Evolutionary conservation across 2,797 vertebrate species (phyloP), one percentile per base, ranked within the genome.

Genomic region (Mergus octosetaceus): DNA sequence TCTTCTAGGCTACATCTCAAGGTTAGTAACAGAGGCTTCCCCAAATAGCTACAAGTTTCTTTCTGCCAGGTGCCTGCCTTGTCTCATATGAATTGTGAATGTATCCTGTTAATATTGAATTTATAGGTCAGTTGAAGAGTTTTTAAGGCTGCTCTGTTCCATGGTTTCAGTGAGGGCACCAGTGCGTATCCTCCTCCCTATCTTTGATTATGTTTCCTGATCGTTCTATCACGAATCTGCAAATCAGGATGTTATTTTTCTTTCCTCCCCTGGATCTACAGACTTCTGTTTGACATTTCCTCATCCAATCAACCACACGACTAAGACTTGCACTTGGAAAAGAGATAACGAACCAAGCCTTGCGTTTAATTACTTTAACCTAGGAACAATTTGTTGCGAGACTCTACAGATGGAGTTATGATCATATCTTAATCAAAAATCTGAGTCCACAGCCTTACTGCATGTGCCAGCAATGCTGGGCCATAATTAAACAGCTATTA

Each of bases 311-410:
- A 95, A n/a, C 41, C 22, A 34, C 41, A 62, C 1, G 2, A 75
- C 10, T 18, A 76, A 86, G 39, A 62, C 53, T 81, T 89, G 66
- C 73, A 87, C 34, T 60, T 81, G 22, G 28, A 82, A 78, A 84
- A 34, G 41, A 75, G 41, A 66, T 75, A 84, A 90, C 69, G 45
- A 93, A 49, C 4, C 20, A 88, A 57, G 38, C 20, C 54, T 81
- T 69, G 21, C 2, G 66, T 92, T 72, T 82, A 84, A 81, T 84
- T 89, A 65, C 43, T 60, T 84, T 56, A 85, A 89, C 58, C 41
- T 62, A 58, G 41, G 47, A 90, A 81, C 18, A 87, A 94, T 85
- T 92, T 82, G 56, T 78, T 92, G 34, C 36, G 89, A 19, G 73
- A 88, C 9, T 41, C 66, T 84, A 81, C 34, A 84, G 80, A 75